Evolutionary conservation across 2,888 invertebrate species (phyloP).

Genomic region (Meta bourneti): DNA sequence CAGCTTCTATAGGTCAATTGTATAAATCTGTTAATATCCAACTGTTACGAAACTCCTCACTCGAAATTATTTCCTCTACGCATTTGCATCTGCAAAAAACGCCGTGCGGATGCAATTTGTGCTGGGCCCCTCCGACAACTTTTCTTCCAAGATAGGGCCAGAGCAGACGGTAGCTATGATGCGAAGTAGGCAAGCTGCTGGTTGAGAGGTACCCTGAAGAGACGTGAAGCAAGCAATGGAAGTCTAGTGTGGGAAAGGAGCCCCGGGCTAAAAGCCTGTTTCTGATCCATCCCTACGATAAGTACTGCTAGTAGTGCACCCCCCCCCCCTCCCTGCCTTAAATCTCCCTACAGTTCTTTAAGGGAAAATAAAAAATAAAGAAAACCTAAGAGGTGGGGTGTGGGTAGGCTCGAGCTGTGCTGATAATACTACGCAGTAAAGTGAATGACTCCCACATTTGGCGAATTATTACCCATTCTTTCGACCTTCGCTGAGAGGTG

Average conservation of each 20-base stretch:
- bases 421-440: constrained; percentile 34
- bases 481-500: neutral
- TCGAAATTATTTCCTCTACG: neutral
- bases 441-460: constrained; percentile 28
- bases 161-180: constrained; percentile 70
- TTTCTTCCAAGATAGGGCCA: constrained; percentile 10
- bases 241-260: constrained; percentile 72
- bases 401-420: constrained; percentile 51
- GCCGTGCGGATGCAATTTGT: neutral
- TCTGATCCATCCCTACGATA: constrained; percentile 72
- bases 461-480: constrained; percentile 10
- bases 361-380: constrained; percentile 47
- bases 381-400: constrained; percentile 33
- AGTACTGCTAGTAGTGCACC: constrained; percentile 51
- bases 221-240: constrained; percentile 45
- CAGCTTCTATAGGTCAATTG: too few species aligned
- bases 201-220: constrained; percentile 41
- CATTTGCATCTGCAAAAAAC: neutral
- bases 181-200: constrained; percentile 71
- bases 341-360: constrained; percentile 27
- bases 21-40: too few species aligned
- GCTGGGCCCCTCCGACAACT: constrained; percentile 19
- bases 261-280: constrained; percentile 71
- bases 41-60: neutral
- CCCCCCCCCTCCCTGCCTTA: constrained; percentile 22